phyloP scores from a whole-genome alignment of 2,113 vertebrate genomes.

The Nesoenas mayeri region DNA sequence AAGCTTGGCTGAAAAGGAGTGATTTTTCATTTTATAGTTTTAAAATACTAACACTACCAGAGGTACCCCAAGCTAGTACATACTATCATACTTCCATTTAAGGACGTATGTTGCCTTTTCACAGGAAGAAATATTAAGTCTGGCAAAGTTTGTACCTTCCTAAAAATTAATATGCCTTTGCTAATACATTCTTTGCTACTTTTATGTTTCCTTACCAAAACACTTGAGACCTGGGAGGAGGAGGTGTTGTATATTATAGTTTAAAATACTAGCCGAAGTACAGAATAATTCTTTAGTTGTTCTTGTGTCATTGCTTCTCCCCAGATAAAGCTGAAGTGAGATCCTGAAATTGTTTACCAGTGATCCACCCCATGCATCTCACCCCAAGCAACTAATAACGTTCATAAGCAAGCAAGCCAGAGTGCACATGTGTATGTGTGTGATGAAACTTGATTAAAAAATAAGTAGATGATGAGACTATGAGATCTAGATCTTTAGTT shows the following conservation, averaged over 20 bases:
- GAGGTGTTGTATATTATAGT: neutral
- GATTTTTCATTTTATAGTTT: neutral
- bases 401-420: neutral
- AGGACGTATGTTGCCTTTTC: neutral
- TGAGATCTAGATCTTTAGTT: neutral
- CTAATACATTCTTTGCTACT: neutral
- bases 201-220: neutral
- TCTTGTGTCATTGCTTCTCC: neutral
- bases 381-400: neutral
- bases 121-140: neutral
- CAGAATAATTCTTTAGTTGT: neutral
- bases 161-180: too few species aligned
- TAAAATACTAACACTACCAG: neutral
- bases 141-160: neutral
- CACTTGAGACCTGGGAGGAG: neutral
- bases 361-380: neutral
- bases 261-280: neutral
- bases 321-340: neutral
- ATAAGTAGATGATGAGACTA: neutral
- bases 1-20: neutral
- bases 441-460: neutral
- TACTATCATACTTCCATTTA: neutral
- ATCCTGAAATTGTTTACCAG: neutral
- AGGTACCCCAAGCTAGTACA: neutral
- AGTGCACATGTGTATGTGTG: rapidly evolving